These are phyloP conservation scores for Notiomystis cincta DNA, from an alignment of 2,113 vertebrate genomes.

Conservation along the genomic window DNA sequence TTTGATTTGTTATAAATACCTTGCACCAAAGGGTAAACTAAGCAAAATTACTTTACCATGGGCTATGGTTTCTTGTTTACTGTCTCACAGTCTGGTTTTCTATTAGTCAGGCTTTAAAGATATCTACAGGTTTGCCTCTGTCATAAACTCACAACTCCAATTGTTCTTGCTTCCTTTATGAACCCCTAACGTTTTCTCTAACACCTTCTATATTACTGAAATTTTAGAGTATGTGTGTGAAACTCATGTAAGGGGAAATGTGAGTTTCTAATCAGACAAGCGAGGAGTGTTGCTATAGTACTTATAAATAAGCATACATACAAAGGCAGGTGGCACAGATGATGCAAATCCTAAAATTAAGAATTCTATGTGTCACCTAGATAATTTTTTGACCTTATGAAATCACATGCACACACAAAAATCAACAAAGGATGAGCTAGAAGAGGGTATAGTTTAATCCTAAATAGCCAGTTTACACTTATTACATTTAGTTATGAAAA, in stretches of 20 bases:
- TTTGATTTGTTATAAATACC: neutral
- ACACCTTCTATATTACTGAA: neutral
- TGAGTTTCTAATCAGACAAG: neutral
- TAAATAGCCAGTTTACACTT: neutral
- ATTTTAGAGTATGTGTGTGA: neutral
- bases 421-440: neutral
- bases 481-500: neutral
- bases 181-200: neutral
- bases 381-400: neutral
- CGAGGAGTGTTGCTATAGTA: neutral
- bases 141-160: neutral
- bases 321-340: neutral
- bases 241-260: neutral
- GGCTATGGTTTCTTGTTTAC: neutral
- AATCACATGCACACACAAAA: neutral
- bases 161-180: neutral
- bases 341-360: neutral
- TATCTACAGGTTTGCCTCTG: neutral
- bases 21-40: neutral
- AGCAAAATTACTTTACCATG: neutral
- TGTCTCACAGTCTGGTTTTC: neutral
- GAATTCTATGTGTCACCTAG: neutral
- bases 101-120: neutral
- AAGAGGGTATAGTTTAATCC: neutral
- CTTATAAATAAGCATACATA: neutral